A percentile compares a stretch with the other conserved stretches of the same genome.
phyloP scores from a whole-genome alignment of 2,888 invertebrate species.

The Sussaba pulchella region DNA sequence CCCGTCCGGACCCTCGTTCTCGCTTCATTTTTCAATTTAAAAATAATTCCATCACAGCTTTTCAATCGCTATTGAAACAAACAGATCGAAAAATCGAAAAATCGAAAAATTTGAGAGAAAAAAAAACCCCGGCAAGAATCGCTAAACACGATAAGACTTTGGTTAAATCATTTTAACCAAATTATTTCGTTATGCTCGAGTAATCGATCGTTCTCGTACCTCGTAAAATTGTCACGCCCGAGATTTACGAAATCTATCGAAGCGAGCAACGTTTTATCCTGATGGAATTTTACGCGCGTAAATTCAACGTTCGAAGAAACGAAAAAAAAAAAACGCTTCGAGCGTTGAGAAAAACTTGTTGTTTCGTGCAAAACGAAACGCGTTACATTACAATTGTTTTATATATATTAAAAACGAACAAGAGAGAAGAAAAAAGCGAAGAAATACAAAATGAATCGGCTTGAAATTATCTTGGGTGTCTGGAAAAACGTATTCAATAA shows the following conservation, averaged over 20 bases:
- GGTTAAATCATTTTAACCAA: conserved; percentile 8
- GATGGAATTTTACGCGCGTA: conserved; percentile 30
- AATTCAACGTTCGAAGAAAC: background rate
- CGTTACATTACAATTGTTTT: conserved; percentile 47
- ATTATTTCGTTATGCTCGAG: conserved; percentile 23
- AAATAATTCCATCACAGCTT: background rate
- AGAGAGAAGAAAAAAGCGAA: background rate
- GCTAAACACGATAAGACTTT: background rate
- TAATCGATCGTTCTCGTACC: conserved; percentile 12
- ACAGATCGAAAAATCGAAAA: too few species aligned
- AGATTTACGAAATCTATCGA: conserved; percentile 15
- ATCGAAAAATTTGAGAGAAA: background rate
- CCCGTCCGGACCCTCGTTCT: background rate
- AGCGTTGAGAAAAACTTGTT: conserved; percentile 18
- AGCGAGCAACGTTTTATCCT: conserved; percentile 26
- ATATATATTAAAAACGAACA: too few species aligned
- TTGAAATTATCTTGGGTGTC: conserved; percentile 45
- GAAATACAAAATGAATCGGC: conserved; percentile 32
- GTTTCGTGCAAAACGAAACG: conserved; percentile 29
- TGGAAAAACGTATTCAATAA: conserved; percentile 22
- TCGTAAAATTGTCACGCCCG: conserved; percentile 24
- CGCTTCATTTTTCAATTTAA: background rate
- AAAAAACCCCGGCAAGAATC: too few species aligned
- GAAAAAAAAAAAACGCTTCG: conserved; percentile 1
- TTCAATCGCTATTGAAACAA: background rate